Evolutionary conservation across 2,888 invertebrate species (phyloP), one percentile per base, ranked within the genome.

Genomic region (Argyresthia goedartella): DNA sequence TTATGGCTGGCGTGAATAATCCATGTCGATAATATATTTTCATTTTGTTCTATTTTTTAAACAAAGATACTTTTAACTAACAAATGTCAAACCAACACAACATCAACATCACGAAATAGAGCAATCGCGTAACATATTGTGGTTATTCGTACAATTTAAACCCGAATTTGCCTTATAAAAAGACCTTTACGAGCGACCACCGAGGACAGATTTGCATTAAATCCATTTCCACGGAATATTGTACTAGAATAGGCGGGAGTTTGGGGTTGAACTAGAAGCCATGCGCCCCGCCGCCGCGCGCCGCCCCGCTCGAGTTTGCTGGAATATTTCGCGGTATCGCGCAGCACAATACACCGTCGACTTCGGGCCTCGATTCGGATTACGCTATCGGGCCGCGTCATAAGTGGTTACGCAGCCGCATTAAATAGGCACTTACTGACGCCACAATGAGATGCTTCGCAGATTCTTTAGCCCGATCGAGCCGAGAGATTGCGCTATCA

Each of bases 351-450:
- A 78, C 74, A 77, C 25, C 6, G 25, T 25, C 25, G 25, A 25
- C 25, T 25, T 25, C 25, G 25, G 25, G 25, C 70, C 73, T 73
- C 72, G 71, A 72, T 74, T 75, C 69, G 78, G 78, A 81, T 82
- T 78, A 76, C 71, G 76, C 69, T 81, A 82, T 84, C 81, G 73
- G 75, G 61, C 67, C 70, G 67, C 69, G 67, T 65, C 70, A 66
- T 76, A 75, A 73, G 77, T 73, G 71, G 73, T 75, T 78, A 73
- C 73, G 73, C 71, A 73, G 71, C 74, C 53, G 55, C 53, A 67
- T 75, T 73, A 72, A 80, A 82, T 80, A 80, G 81, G 77, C 77
- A 78, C 75, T 82, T 81, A 79, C 67, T 68, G 68, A 63, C 66
- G 59, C 71, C 71, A 73, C 80, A 79, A 77, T 79, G 78, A 76